These are phyloP conservation scores for Plagodis dolabraria DNA, from an alignment of 2,888 invertebrate genomes.

Conservation along the genomic window DNA sequence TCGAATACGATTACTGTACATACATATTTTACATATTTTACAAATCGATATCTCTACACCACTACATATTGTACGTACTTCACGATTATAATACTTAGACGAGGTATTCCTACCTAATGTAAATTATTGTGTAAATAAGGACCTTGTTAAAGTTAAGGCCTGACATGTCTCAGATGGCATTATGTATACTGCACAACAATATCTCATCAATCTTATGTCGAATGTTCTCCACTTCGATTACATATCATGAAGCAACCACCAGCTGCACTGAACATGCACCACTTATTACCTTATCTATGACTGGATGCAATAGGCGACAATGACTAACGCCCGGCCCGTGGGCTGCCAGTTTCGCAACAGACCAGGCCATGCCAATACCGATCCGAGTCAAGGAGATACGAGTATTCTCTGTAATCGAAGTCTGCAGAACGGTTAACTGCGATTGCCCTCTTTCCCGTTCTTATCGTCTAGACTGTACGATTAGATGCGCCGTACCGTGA, in stretches of 20 bases:
- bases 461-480: conserved; percentile 52
- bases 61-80: too few relatives aligned
- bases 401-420: conserved; percentile 52
- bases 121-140: too few relatives aligned
- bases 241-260: conserved; percentile 44
- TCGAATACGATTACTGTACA: too few relatives aligned
- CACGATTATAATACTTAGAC: too few relatives aligned
- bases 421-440: conserved; percentile 62
- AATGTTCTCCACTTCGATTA: conserved; percentile 41
- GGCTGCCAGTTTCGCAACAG: conserved; percentile 72
- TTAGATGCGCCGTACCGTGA: conserved; percentile 43
- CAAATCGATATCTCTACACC: too few relatives aligned
- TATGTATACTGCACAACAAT: conserved; percentile 21
- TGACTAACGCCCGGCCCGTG: conserved; percentile 66
- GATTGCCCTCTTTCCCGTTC: conserved; percentile 60
- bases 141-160: not conserved
- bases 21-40: too few relatives aligned
- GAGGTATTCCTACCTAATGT: too few relatives aligned
- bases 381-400: conserved; percentile 73
- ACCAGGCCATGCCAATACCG: conserved; percentile 65
- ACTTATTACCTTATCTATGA: conserved; percentile 29
- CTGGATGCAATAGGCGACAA: conserved; percentile 69
- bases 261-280: conserved; percentile 40
- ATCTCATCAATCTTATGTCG: conserved; percentile 38
- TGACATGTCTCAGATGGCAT: not conserved